Conservation (phyloP, 2,113 vertebrate species). For the Epinephelus moara region DNA sequence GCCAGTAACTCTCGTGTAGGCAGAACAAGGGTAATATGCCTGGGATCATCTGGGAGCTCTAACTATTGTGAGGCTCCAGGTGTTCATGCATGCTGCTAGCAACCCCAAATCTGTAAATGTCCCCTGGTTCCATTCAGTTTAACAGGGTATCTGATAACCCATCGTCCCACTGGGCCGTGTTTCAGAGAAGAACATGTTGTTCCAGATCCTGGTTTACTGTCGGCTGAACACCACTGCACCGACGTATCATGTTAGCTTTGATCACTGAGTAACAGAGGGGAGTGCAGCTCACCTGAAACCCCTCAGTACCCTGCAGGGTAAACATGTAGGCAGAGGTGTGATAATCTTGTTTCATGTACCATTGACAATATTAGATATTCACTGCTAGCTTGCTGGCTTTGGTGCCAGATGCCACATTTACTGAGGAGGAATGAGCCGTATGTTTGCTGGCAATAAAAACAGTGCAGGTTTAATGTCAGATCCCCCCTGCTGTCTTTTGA, state of each 20-base stretch:
- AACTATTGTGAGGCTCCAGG: neutral
- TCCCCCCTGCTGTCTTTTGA: constrained; percentile 21
- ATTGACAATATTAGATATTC: constrained; percentile 28
- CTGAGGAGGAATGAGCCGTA: constrained; percentile 37
- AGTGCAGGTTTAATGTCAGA: constrained; percentile 20
- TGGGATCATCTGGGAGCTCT: constrained; percentile 21
- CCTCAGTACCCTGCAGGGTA: neutral
- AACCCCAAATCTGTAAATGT: constrained; percentile 21
- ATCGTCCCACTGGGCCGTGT: neutral
- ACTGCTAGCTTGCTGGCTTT: constrained; percentile 29
- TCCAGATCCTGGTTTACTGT: constrained; percentile 18
- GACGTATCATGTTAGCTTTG: constrained; percentile 30
- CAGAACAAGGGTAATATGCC: neutral
- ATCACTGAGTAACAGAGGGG: constrained; percentile 6
- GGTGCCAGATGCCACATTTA: constrained; percentile 58
- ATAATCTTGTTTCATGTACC: constrained; percentile 42
- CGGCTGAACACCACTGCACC: neutral
- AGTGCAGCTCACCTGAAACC: constrained; percentile 32
- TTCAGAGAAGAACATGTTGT: constrained; percentile 32
- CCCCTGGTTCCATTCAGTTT: constrained; percentile 43
- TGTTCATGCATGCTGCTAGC: neutral
- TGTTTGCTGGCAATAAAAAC: constrained; percentile 49
- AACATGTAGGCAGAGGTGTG: constrained; percentile 42
- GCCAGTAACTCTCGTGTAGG: neutral
- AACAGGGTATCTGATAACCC: constrained; percentile 45